Evolutionary conservation across 2,797 vertebrate genomes (phyloP).

Genomic region (Ara ararauna): DNA sequence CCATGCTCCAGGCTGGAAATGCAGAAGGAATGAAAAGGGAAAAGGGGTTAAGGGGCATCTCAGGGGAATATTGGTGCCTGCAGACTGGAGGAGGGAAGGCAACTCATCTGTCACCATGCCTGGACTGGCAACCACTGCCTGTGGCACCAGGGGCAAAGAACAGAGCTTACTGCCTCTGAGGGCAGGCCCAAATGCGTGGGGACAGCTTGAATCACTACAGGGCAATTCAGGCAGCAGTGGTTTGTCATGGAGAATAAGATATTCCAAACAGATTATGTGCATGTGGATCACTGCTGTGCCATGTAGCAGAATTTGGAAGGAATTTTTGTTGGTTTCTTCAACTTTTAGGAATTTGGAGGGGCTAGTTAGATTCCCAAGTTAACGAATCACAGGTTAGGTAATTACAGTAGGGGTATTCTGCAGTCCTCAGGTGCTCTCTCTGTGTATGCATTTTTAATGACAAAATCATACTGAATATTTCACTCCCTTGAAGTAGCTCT

Average conservation of each 20-base stretch:
- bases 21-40: neutral
- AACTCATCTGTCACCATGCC: rapidly evolving
- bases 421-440: neutral
- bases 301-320: neutral
- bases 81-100: neutral
- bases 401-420: neutral
- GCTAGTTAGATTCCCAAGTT: neutral
- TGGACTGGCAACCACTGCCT: neutral
- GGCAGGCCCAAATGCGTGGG: rapidly evolving
- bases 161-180: neutral
- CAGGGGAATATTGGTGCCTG: neutral
- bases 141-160: rapidly evolving
- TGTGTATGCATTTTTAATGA: neutral
- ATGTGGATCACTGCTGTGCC: neutral
- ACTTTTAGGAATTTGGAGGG: neutral
- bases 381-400: neutral
- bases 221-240: neutral
- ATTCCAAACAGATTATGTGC: neutral
- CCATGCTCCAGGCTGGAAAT: neutral
- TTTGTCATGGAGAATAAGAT: neutral
- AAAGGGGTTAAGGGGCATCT: neutral
- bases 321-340: neutral
- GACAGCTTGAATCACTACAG: neutral
- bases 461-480: neutral
- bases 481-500: neutral